Evolutionary conservation across 2,888 invertebrate genomes (phyloP), one percentile per base, ranked within the genome.

Genomic region (Tortricodes alternella): DNA sequence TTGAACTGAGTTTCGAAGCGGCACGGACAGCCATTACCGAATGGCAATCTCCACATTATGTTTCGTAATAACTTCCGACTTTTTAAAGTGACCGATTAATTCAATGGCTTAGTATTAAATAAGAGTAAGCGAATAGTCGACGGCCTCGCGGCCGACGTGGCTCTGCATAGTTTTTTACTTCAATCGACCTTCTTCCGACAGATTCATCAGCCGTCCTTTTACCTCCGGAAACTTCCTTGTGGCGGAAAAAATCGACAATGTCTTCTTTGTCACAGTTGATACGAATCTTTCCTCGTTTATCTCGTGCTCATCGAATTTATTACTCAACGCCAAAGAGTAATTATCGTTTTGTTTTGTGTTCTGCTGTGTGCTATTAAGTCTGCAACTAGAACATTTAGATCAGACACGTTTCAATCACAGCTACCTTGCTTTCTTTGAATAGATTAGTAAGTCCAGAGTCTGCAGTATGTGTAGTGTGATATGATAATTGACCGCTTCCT

Each of bases 211-310:
- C 44, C 46, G 37, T 46, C 57, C 58, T 56, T 62, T 64, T 59
- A 63, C 58, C 59, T 59, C 58, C 49, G 53, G 58, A 53, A 38
- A 58, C 62, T 64, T 64, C 64, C 62, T 65, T 62, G 39, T 50
- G 24, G 19, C 52, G 35, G 50, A 61, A 64, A 64, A 62, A 60
- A 59, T 29, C 21, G 39, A 48, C 50, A 41, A 37, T 35, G 27
- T 48, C 27, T 21, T 35, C 46, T 62, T 62, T 51, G 53, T 65
- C 64, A 62, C 53, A 62, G 63, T 61, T 63, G 60, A 46, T 34
- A 46, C 23, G 50, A 48, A 59, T 41, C 53, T 59, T 62, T 43
- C 44, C 46, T 44, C 58, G 57, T 59, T 53, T 59, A 43, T 61
- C 59, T 55, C 53, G 21, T 46, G 46, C 37, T 53, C 53, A 9